Percentiles rank a stretch among this genome's conserved stretches.
phyloP scores from a whole-genome alignment of 2,888 invertebrate species.

The Philereme vetulata region DNA sequence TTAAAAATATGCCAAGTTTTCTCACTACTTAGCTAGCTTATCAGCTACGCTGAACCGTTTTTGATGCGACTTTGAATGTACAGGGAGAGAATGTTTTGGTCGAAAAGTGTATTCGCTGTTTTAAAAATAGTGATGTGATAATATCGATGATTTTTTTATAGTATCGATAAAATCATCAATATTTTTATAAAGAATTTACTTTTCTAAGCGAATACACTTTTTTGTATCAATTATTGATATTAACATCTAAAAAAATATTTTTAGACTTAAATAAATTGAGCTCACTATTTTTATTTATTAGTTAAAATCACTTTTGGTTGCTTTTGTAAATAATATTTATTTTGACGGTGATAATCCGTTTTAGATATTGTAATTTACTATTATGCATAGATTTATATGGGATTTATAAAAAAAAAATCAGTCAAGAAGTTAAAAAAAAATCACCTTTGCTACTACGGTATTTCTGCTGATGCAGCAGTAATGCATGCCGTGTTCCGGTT shows the following conservation, averaged over 20 bases:
- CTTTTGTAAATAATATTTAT: slow-evolving; percentile 37
- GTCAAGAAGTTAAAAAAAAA: background rate
- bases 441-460: background rate
- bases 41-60: slow-evolving; percentile 27
- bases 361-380: slow-evolving; percentile 23
- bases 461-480: too few species aligned
- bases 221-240: slow-evolving; percentile 3
- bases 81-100: slow-evolving; percentile 19
- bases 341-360: slow-evolving; percentile 22
- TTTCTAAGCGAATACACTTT: slow-evolving; percentile 6
- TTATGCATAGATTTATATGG: slow-evolving; percentile 10
- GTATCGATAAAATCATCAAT: slow-evolving; percentile 9
- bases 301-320: slow-evolving; percentile 22
- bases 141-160: slow-evolving; percentile 6
- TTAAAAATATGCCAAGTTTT: slow-evolving; percentile 23
- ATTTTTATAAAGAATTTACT: background rate
- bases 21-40: slow-evolving; percentile 20
- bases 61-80: slow-evolving; percentile 33
- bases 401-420: slow-evolving; percentile 12
- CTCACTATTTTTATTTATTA: slow-evolving; percentile 27
- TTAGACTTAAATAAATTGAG: slow-evolving; percentile 26
- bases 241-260: slow-evolving; percentile 17
- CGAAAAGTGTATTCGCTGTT: slow-evolving; percentile 15
- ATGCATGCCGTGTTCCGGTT: too few species aligned
- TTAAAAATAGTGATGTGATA: slow-evolving; percentile 11